Percentiles rank a stretch among this genome's conserved stretches.
These are phyloP conservation scores for Carterocephalus palaemon DNA, from an alignment of 2,888 invertebrate genomes.

Conservation along the genomic window DNA sequence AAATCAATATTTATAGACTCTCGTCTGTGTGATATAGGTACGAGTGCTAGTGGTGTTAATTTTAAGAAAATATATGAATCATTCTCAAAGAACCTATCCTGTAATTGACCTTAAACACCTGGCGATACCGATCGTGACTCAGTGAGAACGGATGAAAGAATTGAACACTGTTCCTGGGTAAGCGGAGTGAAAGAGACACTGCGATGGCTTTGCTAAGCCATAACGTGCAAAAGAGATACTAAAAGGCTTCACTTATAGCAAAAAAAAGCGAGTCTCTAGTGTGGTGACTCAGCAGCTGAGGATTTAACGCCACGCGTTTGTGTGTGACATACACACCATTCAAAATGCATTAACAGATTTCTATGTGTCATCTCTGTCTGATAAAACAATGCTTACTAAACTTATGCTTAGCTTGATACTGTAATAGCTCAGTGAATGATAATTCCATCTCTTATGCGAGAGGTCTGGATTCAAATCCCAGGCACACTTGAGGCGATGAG, in stretches of 20 bases:
- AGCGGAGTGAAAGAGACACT: slow-evolving; percentile 36
- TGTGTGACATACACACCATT: slow-evolving; percentile 33
- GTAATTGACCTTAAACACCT: slow-evolving; percentile 2
- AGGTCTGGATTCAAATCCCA: too few relatives aligned
- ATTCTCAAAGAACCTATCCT: slow-evolving; percentile 9
- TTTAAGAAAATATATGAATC: too few relatives aligned
- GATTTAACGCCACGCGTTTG: slow-evolving; percentile 34
- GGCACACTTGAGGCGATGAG: too few relatives aligned
- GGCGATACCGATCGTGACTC: slow-evolving; percentile 46
- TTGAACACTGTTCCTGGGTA: slow-evolving; percentile 32
- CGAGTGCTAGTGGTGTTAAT: too few relatives aligned
- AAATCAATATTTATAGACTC: too few relatives aligned
- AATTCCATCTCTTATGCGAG: too few relatives aligned
- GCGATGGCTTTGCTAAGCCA: slow-evolving; percentile 1
- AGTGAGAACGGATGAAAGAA: slow-evolving; percentile 38
- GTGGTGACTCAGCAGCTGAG: slow-evolving; percentile 40
- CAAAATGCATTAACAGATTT: slow-evolving; percentile 39
- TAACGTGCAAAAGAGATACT: slow-evolving; percentile 11
- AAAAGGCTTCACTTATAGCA: slow-evolving; percentile 28
- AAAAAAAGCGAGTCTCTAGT: slow-evolving; percentile 32
- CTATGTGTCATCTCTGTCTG: slow-evolving; percentile 19
- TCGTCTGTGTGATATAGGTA: too few relatives aligned
- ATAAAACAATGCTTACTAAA: too few relatives aligned
- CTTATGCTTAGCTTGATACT: too few relatives aligned
- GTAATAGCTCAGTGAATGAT: too few relatives aligned